Conservation (phyloP, 2,797 vertebrate genomes). For the Cryptoprocta ferox region DNA sequence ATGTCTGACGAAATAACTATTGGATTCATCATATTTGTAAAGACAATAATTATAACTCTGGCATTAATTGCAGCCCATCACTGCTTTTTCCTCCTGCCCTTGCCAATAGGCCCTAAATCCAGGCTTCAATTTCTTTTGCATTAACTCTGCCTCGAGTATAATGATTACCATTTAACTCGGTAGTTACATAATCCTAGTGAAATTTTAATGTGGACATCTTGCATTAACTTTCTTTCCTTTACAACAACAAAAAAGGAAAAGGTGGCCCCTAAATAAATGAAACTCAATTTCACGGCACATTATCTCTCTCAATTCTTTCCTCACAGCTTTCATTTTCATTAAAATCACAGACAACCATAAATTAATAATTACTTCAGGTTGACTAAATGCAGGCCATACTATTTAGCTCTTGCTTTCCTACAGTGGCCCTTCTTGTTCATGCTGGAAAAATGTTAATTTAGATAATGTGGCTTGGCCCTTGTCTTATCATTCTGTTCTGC, state of each 20-base stretch:
- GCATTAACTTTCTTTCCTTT: slow-evolving; percentile 91
- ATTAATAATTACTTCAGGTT: slow-evolving; percentile 99
- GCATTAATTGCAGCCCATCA: not conserved
- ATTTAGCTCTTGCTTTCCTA: slow-evolving; percentile 92
- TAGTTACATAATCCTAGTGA: slow-evolving; percentile 82
- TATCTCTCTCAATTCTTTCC: slow-evolving; percentile 99
- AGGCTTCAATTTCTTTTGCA: slow-evolving; percentile 80
- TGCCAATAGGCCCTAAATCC: slow-evolving; percentile 49
- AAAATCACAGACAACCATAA: slow-evolving; percentile 99
- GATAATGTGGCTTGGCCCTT: slow-evolving; percentile 97
- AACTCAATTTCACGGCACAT: slow-evolving; percentile 99
- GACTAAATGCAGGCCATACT: slow-evolving; percentile 97
- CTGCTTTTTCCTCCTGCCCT: slow-evolving; percentile 43
- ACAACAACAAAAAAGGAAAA: slow-evolving; percentile 93
- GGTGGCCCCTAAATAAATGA: slow-evolving; percentile 97
- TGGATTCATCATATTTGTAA: slow-evolving; percentile 50
- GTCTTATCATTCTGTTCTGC: slow-evolving; percentile 97
- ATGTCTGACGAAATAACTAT: not conserved
- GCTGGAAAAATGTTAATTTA: slow-evolving; percentile 99
- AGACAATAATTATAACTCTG: slow-evolving; percentile 48
- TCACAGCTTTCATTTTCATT: slow-evolving; percentile 99
- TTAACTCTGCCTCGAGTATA: slow-evolving; percentile 70
- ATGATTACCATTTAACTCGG: slow-evolving; percentile 72
- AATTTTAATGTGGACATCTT: slow-evolving; percentile 82
- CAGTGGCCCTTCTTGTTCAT: slow-evolving; percentile 95